These are phyloP conservation scores for Harpagus bidentatus DNA, from an alignment of 2,113 vertebrate genomes.

Conservation along the genomic window DNA sequence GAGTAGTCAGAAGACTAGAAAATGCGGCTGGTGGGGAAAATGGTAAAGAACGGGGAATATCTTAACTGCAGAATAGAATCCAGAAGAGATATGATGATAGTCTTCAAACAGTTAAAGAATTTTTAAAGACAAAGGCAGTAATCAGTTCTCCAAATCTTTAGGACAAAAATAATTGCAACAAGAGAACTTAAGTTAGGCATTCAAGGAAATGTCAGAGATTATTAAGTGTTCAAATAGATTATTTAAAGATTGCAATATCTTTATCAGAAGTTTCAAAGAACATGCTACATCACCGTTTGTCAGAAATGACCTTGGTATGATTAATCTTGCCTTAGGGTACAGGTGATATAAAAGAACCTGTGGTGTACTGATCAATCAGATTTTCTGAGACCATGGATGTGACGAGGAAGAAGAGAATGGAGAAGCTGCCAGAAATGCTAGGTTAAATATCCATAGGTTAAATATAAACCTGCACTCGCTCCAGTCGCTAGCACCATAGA, in stretches of 20 bases:
- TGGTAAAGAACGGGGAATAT: background rate
- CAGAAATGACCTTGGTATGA: background rate
- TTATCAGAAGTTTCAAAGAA: background rate
- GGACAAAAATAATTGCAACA: background rate
- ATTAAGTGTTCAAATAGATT: background rate
- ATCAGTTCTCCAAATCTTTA: background rate
- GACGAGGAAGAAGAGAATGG: background rate
- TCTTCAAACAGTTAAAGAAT: background rate
- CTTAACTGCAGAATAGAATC: background rate
- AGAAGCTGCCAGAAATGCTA: background rate
- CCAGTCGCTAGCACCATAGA: background rate
- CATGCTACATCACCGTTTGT: background rate
- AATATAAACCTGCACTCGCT: background rate
- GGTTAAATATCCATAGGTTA: background rate
- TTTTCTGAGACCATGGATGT: background rate
- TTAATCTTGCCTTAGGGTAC: background rate
- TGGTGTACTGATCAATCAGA: background rate
- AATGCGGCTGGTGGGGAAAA: fast-evolving
- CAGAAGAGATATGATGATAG: background rate
- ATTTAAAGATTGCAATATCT: background rate
- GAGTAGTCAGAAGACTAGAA: background rate
- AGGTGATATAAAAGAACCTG: background rate
- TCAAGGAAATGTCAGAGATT: background rate
- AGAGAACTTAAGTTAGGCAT: background rate
- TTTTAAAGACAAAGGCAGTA: background rate